Evolutionary conservation across 2,797 vertebrate genomes (phyloP).

Genomic region (Pantherophis alleghaniensis): DNA sequence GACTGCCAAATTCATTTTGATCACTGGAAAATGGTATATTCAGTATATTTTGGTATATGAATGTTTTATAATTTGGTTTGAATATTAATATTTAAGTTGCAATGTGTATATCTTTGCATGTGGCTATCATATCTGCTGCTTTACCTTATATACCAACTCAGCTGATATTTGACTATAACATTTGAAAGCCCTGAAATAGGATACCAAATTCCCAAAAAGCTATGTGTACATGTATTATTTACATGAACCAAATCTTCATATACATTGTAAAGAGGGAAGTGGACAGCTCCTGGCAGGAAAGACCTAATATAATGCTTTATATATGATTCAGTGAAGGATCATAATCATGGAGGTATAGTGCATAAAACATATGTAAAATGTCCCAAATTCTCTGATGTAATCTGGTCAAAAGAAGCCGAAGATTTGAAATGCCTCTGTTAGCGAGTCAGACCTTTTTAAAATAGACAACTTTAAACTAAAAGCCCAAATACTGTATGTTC

Average conservation of each 20-base stretch:
- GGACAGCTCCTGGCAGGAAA: neutral
- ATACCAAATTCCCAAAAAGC: neutral
- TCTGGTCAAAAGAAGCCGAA: neutral
- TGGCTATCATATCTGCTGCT: neutral
- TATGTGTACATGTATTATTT: neutral
- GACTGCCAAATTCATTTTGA: neutral
- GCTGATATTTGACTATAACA: neutral
- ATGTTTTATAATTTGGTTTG: neutral
- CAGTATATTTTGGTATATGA: neutral
- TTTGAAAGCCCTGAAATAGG: neutral
- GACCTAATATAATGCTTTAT: neutral
- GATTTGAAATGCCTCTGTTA: neutral
- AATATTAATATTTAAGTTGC: neutral
- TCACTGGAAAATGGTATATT: neutral
- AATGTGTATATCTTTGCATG: neutral
- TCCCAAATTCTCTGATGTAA: too few species aligned
- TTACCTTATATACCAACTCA: neutral
- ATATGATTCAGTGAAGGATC: neutral
- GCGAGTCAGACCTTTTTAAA: neutral
- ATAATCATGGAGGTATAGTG: neutral
- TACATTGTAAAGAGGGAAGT: neutral
- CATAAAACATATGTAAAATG: neutral
- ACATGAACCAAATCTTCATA: neutral
- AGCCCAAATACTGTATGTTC: neutral
- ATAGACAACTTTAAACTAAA: neutral